Base-by-base conservation (phyloP, 2,888 invertebrate species). In the Limulus polyphemus region DNA sequence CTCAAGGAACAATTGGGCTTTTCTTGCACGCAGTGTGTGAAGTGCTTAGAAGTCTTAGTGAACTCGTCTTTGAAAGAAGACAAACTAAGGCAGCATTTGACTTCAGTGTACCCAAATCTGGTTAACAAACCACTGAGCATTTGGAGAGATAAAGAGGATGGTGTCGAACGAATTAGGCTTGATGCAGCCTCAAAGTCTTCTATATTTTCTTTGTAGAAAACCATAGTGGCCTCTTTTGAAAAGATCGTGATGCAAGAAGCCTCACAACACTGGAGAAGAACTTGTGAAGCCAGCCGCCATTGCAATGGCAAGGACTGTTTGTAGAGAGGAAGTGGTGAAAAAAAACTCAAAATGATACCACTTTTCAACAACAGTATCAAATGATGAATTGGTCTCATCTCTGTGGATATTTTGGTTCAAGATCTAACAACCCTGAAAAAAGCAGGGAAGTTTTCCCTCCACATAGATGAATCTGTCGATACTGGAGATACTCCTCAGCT, bases 401-500 rank as follows among this genome's bases (percentile, higher is more conserved):
- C 50, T 62, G 58, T 48, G 47, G 58, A 62, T 62, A 64, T 64
- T 49, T 62, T 64, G 64, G 60, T 62, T 55, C 57, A 64, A 58
- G 47, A 60, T 13, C 13, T 49, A n/a, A 11, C 16, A 17, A 46
- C 14, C 3, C n/a, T 55, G 48, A 47, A 2, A 17, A 17, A 56
- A 56, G 17, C 48, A 65, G 48, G 55, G 60, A 61, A 59, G 60
- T 65, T 60, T 54, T 54, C 62, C 59, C 58, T 65, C 59, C 57
- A 57, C 58, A 50, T 61, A 51, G 57, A 77, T 75, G 61, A 79
- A n/a, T n/a, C n/a, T n/a, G n/a, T n/a, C n/a, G n/a, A n/a, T n/a
- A n/a, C n/a, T n/a, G n/a, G n/a, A n/a, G n/a, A n/a, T n/a, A n/a
- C n/a, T n/a, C n/a, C n/a, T n/a, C n/a, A n/a, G n/a, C n/a, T n/a